phyloP scores from a whole-genome alignment of 2,113 vertebrate species.

The Ranitomeya imitator region DNA sequence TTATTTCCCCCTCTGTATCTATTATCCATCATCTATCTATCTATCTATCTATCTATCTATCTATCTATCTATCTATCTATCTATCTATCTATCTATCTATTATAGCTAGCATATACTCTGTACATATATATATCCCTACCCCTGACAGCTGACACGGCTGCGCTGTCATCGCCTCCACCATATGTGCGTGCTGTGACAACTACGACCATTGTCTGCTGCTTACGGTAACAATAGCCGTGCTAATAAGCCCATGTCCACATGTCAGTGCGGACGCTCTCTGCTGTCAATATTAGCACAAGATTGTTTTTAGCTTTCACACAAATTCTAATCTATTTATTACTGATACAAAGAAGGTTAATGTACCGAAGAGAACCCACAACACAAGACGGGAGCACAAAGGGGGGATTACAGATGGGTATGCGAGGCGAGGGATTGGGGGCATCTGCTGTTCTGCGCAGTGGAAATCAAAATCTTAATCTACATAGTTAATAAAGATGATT shows the following conservation, averaged over 20 bases:
- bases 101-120: no score
- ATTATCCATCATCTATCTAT: no score
- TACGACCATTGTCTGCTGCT: slow-evolving; percentile 1
- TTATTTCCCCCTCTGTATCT: no score
- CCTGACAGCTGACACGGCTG: neutral
- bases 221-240: neutral
- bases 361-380: neutral
- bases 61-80: no score
- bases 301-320: neutral
- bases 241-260: neutral
- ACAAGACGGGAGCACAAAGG: neutral
- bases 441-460: neutral
- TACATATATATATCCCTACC: neutral
- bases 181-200: neutral
- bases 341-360: slow-evolving; percentile 38
- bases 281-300: slow-evolving; percentile 19
- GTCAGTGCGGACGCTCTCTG: neutral
- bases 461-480: no score
- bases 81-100: no score
- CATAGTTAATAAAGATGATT: no score
- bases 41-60: no score
- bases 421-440: neutral
- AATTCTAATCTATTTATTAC: slow-evolving; percentile 20
- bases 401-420: neutral
- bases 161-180: neutral